phyloP scores from a whole-genome alignment of 1,140 invertebrate genomes.

The Formica exsecta region DNA sequence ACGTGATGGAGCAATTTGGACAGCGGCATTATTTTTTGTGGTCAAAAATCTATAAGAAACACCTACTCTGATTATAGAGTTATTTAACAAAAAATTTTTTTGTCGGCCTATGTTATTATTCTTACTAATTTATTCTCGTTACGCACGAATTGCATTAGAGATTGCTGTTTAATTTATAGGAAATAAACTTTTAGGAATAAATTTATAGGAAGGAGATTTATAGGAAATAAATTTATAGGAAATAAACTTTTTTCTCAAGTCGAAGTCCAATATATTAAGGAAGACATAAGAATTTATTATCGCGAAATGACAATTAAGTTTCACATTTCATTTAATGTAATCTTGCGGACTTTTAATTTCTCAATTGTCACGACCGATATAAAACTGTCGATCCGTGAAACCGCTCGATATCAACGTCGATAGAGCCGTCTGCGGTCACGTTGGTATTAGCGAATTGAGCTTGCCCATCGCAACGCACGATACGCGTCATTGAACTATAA shows the following conservation, averaged over 20 bases:
- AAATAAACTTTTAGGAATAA: not conserved
- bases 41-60: too few species aligned
- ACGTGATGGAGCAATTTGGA: too few species aligned
- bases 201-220: too few species aligned
- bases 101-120: not conserved
- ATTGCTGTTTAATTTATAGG: not conserved
- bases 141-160: not conserved
- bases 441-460: conserved; percentile 72
- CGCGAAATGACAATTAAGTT: not conserved
- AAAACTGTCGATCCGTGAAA: conserved; percentile 70
- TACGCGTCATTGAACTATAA: conserved; percentile 60
- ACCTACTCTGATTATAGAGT: too few species aligned
- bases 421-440: conserved; percentile 72
- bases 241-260: not conserved
- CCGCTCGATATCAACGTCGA: conserved; percentile 66
- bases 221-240: not conserved
- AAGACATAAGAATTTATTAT: not conserved
- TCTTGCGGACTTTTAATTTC: conserved; percentile 66
- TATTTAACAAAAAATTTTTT: too few species aligned
- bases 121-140: not conserved
- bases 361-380: conserved; percentile 59
- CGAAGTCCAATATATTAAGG: not conserved
- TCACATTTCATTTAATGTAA: conserved; percentile 60
- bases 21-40: too few species aligned
- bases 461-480: conserved; percentile 50